A percentile compares a stretch with the other conserved stretches of the same genome.
These are phyloP conservation scores for Limosa lapponica DNA, from an alignment of 2,797 vertebrate genomes.

Conservation along the genomic window DNA sequence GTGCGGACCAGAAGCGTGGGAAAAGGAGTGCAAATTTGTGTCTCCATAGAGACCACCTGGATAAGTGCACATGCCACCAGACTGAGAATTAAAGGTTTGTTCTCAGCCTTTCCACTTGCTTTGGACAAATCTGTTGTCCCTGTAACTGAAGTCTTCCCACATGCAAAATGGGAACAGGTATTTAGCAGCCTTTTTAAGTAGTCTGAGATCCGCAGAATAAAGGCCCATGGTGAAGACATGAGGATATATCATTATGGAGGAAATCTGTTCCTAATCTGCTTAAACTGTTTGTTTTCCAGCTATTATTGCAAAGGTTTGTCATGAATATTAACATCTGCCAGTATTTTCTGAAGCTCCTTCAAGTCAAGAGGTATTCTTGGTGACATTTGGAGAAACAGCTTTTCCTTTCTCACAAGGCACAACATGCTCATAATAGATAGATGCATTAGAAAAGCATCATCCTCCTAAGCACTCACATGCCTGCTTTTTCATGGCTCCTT, in stretches of 20 bases:
- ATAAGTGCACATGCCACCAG: not conserved
- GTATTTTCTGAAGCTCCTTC: constrained; percentile 25
- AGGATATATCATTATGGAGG: not conserved
- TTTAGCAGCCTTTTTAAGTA: not conserved
- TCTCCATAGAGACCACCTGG: not conserved
- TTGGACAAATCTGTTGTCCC: not conserved
- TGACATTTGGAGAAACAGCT: constrained; percentile 5
- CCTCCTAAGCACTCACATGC: not conserved
- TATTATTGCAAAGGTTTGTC: not conserved
- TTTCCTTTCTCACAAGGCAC: not conserved
- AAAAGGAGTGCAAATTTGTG: not conserved
- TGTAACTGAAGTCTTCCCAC: not conserved
- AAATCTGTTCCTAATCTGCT: not conserved
- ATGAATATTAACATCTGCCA: constrained; percentile 5
- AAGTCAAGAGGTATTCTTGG: not conserved
- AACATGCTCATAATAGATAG: not conserved
- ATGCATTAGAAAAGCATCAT: not conserved
- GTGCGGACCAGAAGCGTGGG: not conserved
- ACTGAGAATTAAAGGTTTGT: not conserved
- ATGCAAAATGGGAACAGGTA: not conserved
- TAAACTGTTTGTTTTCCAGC: constrained; percentile 1
- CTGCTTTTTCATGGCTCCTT: not conserved
- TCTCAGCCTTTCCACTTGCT: not conserved
- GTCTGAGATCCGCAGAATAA: not conserved
- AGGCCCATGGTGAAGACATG: not conserved